phyloP scores from a whole-genome alignment of 2,888 invertebrate genomes.

The Amphipyra berbera region DNA sequence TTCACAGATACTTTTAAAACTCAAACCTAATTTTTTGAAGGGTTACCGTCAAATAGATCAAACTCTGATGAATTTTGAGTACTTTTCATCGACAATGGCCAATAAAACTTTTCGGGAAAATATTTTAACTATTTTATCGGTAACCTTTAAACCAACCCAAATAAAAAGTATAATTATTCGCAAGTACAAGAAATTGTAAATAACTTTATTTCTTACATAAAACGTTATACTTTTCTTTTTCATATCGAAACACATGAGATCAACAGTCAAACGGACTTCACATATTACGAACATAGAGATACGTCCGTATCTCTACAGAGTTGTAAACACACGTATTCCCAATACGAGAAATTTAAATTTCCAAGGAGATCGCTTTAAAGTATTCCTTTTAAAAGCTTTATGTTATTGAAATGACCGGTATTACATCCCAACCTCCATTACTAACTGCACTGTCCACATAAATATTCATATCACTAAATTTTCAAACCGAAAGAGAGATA shows the following conservation, averaged over 20 bases:
- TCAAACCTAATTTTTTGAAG: too few species aligned
- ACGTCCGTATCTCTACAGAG: conserved; percentile 50
- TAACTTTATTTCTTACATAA: conserved; percentile 5
- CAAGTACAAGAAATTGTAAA: background rate
- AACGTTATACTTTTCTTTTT: conserved; percentile 26
- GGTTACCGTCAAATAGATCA: too few species aligned
- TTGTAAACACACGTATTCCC: conserved; percentile 56
- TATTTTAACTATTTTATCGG: too few species aligned
- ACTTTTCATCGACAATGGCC: too few species aligned
- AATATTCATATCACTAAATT: conserved; percentile 88
- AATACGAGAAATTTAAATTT: conserved; percentile 67
- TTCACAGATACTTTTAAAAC: too few species aligned
- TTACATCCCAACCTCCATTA: conserved; percentile 80
- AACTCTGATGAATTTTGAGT: too few species aligned
- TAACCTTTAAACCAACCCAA: too few species aligned
- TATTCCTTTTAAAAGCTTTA: conserved; percentile 77
- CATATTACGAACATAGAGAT: conserved; percentile 52
- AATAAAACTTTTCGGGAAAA: too few species aligned
- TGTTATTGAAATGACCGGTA: conserved; percentile 81
- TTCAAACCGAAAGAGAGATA: conserved; percentile 84
- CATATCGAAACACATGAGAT: conserved; percentile 39
- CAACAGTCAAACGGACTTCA: conserved; percentile 44
- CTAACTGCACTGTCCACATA: conserved; percentile 83
- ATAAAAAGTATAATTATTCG: background rate
- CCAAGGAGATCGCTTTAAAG: conserved; percentile 68